These are phyloP conservation scores for Gopherus evgoodei DNA, from an alignment of 2,113 vertebrate genomes.

Conservation along the genomic window DNA sequence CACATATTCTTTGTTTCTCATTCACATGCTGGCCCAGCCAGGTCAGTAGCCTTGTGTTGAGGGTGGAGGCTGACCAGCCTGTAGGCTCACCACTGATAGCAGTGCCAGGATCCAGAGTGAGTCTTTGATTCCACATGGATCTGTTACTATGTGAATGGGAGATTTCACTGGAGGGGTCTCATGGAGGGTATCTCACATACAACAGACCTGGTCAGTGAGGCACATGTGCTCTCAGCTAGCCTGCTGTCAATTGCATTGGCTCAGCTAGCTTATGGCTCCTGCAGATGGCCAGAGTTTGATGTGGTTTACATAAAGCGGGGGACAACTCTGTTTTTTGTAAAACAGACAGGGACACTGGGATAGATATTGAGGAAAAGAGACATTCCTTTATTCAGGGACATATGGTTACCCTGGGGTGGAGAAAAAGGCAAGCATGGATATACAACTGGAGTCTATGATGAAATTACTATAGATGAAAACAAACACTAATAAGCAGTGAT, in stretches of 20 bases:
- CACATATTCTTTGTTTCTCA: rapidly evolving
- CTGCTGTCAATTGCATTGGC: background rate
- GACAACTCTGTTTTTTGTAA: background rate
- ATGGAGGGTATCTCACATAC: background rate
- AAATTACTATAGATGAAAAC: slow-evolving; percentile 48
- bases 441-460: background rate
- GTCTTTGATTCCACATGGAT: background rate
- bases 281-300: background rate
- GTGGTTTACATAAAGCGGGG: background rate
- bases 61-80: background rate
- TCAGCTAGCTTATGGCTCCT: background rate
- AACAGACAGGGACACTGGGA: background rate
- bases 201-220: background rate
- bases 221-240: background rate
- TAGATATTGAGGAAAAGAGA: background rate
- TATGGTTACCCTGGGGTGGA: background rate
- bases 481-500: background rate
- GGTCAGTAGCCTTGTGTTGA: background rate
- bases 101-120: background rate
- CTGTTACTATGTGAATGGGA: background rate
- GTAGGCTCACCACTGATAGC: background rate
- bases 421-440: background rate
- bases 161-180: background rate
- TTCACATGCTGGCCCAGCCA: background rate
- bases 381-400: background rate